Evolutionary conservation across 2,797 vertebrate species (phyloP).

Genomic region (Peromyscus nudipes): DNA sequence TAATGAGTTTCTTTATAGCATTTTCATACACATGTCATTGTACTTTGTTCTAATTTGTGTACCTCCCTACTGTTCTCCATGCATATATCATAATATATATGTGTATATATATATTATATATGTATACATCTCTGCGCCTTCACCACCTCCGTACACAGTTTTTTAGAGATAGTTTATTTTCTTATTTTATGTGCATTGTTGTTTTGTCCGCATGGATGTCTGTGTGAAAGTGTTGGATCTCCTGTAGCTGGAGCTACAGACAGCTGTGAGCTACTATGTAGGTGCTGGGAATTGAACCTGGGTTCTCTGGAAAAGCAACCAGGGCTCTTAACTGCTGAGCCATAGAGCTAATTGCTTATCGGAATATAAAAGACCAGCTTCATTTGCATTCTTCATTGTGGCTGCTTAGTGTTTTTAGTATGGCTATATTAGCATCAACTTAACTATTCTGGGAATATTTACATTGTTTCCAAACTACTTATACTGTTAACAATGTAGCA

Average conservation of each 20-base stretch:
- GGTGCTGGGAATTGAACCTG: background rate
- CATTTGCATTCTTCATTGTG: background rate
- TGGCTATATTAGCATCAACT: background rate
- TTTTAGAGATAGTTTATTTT: conserved; percentile 14
- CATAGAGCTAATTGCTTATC: background rate
- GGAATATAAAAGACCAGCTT: background rate
- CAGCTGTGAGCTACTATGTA: background rate
- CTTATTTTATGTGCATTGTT: background rate
- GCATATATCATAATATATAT: background rate
- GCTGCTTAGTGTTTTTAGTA: background rate
- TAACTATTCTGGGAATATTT: conserved; percentile 25
- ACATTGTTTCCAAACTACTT: conserved; percentile 33
- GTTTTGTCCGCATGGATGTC: background rate
- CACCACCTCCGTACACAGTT: background rate
- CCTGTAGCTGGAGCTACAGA: background rate
- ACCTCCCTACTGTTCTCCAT: background rate
- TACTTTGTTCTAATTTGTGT: background rate
- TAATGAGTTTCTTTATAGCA: background rate
- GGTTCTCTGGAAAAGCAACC: background rate
- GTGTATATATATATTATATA: background rate
- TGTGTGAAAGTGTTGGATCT: background rate
- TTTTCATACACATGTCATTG: background rate
- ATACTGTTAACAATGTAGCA: conserved; percentile 1
- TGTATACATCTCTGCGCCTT: background rate
- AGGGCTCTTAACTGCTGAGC: background rate